phyloP scores from a whole-genome alignment of 2,797 vertebrate species.

The Pseudotriccus pelzelni region DNA sequence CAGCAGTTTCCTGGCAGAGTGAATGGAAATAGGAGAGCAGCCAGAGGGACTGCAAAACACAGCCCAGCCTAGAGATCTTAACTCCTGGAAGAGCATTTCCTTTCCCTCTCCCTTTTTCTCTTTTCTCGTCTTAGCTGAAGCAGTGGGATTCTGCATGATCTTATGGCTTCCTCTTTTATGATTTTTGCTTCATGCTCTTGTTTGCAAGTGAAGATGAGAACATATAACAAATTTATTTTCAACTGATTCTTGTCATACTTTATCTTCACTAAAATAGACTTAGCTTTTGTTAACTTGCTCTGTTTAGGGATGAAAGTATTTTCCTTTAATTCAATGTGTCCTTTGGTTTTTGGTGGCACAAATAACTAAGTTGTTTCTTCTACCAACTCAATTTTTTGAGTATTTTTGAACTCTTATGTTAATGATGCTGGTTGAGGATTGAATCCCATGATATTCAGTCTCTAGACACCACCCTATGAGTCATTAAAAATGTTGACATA shows the following conservation, averaged over 20 bases:
- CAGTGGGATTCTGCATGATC: background rate
- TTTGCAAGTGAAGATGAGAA: conserved; percentile 11
- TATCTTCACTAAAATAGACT: background rate
- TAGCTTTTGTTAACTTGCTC: background rate
- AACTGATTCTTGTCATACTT: background rate
- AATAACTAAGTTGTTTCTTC: background rate
- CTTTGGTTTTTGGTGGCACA: background rate
- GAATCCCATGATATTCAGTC: background rate
- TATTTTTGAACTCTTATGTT: background rate
- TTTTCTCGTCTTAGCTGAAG: background rate
- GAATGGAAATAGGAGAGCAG: conserved; percentile 81
- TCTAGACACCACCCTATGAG: background rate
- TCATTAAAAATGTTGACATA: background rate
- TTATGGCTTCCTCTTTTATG: background rate
- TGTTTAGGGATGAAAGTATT: background rate
- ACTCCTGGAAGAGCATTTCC: background rate
- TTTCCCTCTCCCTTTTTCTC: background rate
- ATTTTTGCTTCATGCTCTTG: background rate
- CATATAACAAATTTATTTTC: background rate
- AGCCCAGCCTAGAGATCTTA: conserved; percentile 43
- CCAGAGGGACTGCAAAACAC: conserved; percentile 82
- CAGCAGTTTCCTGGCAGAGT: conserved; percentile 71
- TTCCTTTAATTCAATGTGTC: background rate
- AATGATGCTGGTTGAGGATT: background rate
- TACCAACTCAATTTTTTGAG: background rate